Evolutionary conservation across 2,797 vertebrate species (phyloP).

Genomic region (Urocyon cinereoargenteus): DNA sequence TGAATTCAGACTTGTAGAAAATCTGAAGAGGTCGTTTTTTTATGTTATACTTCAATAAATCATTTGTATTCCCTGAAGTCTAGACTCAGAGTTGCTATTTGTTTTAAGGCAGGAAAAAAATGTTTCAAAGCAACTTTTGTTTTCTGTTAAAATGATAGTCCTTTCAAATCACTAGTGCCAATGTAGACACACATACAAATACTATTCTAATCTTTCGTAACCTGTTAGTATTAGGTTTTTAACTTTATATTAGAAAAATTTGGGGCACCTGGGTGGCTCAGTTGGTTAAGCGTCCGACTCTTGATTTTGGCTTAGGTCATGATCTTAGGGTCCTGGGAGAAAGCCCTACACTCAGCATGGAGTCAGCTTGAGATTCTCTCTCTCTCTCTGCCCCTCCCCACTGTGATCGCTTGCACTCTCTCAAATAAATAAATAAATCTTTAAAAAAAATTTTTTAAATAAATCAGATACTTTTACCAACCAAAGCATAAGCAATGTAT

Average conservation of each 20-base stretch:
- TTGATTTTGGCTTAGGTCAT: not conserved
- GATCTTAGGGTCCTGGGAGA: not conserved
- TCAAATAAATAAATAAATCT: not conserved
- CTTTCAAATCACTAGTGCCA: constrained; percentile 41
- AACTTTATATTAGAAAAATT: constrained; percentile 67
- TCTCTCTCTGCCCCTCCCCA: not conserved
- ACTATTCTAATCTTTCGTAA: constrained; percentile 63
- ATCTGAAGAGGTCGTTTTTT: constrained; percentile 18
- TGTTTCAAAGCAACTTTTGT: constrained; percentile 60
- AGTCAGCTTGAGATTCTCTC: not conserved
- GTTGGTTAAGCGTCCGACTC: not conserved
- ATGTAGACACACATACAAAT: constrained; percentile 40
- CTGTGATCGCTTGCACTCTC: not conserved
- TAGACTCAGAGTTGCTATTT: constrained; percentile 26
- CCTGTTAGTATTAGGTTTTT: constrained; percentile 50
- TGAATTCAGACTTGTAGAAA: constrained; percentile 38
- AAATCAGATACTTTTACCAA: constrained; percentile 62
- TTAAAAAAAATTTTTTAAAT: not conserved
- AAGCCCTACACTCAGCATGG: not conserved
- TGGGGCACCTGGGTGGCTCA: not conserved
- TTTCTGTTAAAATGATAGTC: constrained; percentile 59
- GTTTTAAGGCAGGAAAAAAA: constrained; percentile 49
- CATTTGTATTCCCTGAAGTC: not conserved
- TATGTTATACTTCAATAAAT: not conserved
- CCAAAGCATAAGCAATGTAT: constrained; percentile 29